These are phyloP conservation scores for Uromys caudimaculatus DNA, from an alignment of 2,797 vertebrate genomes.

Conservation along the genomic window DNA sequence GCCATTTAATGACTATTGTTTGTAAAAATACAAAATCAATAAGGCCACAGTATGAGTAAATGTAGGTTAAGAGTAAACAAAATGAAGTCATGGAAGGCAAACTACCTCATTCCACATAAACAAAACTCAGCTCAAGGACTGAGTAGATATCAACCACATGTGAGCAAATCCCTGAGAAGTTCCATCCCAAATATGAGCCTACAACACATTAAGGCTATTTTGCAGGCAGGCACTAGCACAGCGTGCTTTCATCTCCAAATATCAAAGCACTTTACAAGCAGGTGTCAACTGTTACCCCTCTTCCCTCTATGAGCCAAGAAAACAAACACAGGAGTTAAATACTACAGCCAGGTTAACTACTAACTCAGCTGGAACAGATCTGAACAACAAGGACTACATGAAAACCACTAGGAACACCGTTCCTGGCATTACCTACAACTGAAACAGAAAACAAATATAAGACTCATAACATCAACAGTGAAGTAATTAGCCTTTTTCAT, in stretches of 20 bases:
- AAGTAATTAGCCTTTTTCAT: slow-evolving; percentile 16
- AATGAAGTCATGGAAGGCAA: slow-evolving; percentile 61
- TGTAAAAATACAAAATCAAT: slow-evolving; percentile 52
- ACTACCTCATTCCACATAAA: slow-evolving; percentile 56
- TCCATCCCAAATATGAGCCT: slow-evolving; percentile 39
- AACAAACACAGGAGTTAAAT: slow-evolving; percentile 68
- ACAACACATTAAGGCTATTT: slow-evolving; percentile 69
- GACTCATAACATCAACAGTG: neutral
- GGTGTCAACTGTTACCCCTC: slow-evolving; percentile 55
- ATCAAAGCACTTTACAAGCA: slow-evolving; percentile 76
- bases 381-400: slow-evolving; percentile 58
- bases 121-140: slow-evolving; percentile 36
- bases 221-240: slow-evolving; percentile 29
- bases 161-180: slow-evolving; percentile 49
- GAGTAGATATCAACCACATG: slow-evolving; percentile 53
- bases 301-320: slow-evolving; percentile 53
- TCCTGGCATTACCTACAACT: slow-evolving; percentile 50
- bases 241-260: slow-evolving; percentile 72
- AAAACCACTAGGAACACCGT: slow-evolving; percentile 24
- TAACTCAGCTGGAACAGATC: slow-evolving; percentile 62
- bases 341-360: slow-evolving; percentile 71
- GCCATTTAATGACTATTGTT: slow-evolving; percentile 29
- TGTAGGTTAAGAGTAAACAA: slow-evolving; percentile 55
- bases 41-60: slow-evolving; percentile 30
- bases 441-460: slow-evolving; percentile 53